These are phyloP conservation scores for Uria aalge DNA, from an alignment of 2,113 vertebrate genomes.

Conservation along the genomic window DNA sequence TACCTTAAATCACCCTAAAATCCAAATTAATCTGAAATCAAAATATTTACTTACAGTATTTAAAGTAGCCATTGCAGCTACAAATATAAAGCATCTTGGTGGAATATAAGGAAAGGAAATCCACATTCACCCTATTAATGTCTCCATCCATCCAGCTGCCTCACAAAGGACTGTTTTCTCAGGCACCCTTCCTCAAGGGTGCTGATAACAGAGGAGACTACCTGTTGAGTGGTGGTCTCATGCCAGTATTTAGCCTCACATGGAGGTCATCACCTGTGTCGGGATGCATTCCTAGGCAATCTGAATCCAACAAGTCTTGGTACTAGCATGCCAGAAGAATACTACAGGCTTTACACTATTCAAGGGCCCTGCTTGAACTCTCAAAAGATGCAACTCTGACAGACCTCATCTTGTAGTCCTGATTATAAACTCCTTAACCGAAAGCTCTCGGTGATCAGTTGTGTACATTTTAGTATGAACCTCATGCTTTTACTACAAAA, in stretches of 20 bases:
- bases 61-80: background rate
- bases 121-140: background rate
- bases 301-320: background rate
- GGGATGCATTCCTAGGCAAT: background rate
- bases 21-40: background rate
- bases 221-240: background rate
- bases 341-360: background rate
- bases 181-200: background rate
- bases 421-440: background rate
- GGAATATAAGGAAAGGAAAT: background rate
- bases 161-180: background rate
- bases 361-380: background rate
- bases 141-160: background rate
- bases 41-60: background rate
- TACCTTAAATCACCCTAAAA: background rate
- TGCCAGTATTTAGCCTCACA: background rate
- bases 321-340: too few species aligned
- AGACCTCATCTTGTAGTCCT: background rate
- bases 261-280: background rate
- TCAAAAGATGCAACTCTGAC: background rate
- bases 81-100: background rate
- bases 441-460: background rate
- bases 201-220: background rate
- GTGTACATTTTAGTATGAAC: background rate
- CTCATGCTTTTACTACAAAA: background rate